phyloP scores from a whole-genome alignment of 2,113 vertebrate species.

The Noctilio leporinus region DNA sequence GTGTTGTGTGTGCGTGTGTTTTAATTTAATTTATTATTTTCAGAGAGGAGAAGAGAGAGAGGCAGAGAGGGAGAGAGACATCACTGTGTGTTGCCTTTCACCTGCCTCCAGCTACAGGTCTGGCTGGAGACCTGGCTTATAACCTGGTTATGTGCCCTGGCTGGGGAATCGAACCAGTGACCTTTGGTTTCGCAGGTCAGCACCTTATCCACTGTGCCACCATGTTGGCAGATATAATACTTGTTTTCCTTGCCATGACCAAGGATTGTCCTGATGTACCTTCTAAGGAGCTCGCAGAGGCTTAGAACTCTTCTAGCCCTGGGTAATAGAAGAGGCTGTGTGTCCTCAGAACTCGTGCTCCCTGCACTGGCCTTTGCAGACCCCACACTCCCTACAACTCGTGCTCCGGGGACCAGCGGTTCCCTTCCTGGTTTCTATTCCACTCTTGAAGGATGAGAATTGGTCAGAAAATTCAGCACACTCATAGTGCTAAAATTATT shows the following conservation, averaged over 20 bases:
- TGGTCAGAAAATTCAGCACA: not conserved
- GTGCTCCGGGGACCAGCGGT: too few species aligned
- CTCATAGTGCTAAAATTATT: not conserved
- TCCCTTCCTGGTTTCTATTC: not conserved
- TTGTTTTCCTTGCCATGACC: not conserved
- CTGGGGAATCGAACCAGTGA: too few species aligned
- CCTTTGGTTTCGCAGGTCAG: too few species aligned
- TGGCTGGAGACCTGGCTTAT: too few species aligned
- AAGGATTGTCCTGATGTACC: not conserved
- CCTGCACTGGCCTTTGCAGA: not conserved
- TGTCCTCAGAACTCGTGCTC: not conserved
- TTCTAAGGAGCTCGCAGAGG: not conserved
- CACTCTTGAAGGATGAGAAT: not conserved
- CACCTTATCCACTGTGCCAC: too few species aligned
- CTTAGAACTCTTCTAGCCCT: not conserved
- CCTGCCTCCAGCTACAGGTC: too few species aligned
- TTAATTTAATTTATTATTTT: too few species aligned
- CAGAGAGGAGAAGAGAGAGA: too few species aligned
- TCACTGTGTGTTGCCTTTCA: too few species aligned
- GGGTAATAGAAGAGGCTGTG: fast-evolving
- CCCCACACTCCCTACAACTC: fast-evolving
- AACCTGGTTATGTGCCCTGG: too few species aligned
- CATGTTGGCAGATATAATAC: not conserved
- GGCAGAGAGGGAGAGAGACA: too few species aligned
- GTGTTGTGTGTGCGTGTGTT: too few species aligned